Base-by-base conservation (phyloP, 2,113 vertebrate genomes). In the Phalacrocorax carbo region DNA sequence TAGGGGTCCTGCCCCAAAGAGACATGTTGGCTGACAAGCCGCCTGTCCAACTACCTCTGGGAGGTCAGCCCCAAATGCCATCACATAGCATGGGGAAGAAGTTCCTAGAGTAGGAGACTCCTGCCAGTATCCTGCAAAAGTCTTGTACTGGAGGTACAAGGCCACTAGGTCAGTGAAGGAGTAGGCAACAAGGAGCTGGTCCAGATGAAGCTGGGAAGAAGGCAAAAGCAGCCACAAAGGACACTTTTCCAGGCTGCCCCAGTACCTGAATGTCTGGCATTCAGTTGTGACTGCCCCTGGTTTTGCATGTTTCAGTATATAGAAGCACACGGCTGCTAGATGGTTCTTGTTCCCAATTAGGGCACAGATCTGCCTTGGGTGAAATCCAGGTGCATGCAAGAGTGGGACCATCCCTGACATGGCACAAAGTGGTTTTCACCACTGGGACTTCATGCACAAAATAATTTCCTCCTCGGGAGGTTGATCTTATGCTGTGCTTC, bases 1-100 rank as follows among this genome's bases (percentile, higher is more conserved):
- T 7, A 86, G 2, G 34, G 18, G 21, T 71, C 48, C 88, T 64
- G 38, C 25, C 46, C 34, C 55, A 60, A 15, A 54, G 71, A 49
- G 25, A 23, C 38, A 15, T 0, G 0, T 10, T 64, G 40, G 22
- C 20, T 93, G 75, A 73, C 3, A 7, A 92, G 30, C 23, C 13
- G 76, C 66, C 48, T 7, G 2, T 85, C 49, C n/a, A 15, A 25
- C n/a, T 19, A n/a, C 42, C 65, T 18, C 0, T 29, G 32, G 61
- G 64, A 75, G 29, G 18, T 70, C 68, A 90, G 66, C 32, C 75
- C 48, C 5, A 2, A 83, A 68, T 18, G 10, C 60, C 30, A 40
- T 20, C 48, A 21, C 8, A 7, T n/a, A 52, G 21, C 42, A 22
- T 1, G 5, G 21, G 65, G 16, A 73, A 69, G 40, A 82, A 68